Conservation (phyloP, 2,113 vertebrate genomes). For the Ranitomeya imitator region DNA sequence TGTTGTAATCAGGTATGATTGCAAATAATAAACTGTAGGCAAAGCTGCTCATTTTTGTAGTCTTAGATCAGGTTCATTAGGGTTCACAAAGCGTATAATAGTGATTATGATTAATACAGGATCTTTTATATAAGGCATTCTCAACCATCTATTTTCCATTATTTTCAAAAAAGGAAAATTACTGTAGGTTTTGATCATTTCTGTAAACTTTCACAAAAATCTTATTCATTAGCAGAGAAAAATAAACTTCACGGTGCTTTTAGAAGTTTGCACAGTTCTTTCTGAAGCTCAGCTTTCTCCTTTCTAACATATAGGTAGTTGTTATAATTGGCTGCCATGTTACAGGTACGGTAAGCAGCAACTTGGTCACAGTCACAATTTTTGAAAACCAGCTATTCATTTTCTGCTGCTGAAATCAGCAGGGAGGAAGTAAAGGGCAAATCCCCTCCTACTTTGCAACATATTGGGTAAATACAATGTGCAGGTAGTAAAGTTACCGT, state of each 20-base stretch:
- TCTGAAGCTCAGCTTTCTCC: neutral
- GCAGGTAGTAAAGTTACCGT: too few relatives aligned
- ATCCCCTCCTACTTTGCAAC: too few relatives aligned
- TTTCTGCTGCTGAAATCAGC: too few relatives aligned
- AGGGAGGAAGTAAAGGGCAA: too few relatives aligned
- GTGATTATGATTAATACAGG: neutral
- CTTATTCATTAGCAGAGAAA: neutral
- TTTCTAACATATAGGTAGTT: neutral
- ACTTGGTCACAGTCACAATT: too few relatives aligned
- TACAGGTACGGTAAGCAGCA: too few relatives aligned
- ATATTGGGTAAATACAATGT: too few relatives aligned
- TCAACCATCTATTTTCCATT: neutral
- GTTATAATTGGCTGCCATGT: too few relatives aligned
- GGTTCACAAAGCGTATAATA: neutral
- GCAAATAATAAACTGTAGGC: neutral
- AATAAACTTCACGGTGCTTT: neutral
- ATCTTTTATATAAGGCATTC: neutral
- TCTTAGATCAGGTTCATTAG: neutral
- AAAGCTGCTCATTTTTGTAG: neutral
- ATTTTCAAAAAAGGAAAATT: neutral
- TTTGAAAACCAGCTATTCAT: too few relatives aligned
- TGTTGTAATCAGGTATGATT: neutral
- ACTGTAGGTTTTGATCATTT: neutral
- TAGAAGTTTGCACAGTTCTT: neutral
- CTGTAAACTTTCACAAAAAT: neutral